These are phyloP conservation scores for Acrobasis repandana DNA, from an alignment of 2,888 invertebrate genomes.

Conservation along the genomic window DNA sequence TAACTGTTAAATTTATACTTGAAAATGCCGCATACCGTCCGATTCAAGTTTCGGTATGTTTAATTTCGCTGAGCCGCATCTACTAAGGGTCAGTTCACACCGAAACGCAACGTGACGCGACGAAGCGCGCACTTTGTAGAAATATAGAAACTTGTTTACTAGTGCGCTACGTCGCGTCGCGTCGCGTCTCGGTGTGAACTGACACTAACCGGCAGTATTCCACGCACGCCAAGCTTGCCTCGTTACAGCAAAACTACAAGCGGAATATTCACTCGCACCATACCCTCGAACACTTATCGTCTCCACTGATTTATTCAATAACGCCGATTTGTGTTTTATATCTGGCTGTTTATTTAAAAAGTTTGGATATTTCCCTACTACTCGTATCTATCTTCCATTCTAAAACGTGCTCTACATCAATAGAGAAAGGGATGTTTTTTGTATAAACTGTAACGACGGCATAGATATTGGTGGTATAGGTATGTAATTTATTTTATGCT, in stretches of 20 bases:
- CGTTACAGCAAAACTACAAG: slow-evolving; percentile 20
- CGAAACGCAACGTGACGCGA: too few relatives aligned
- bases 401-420: slow-evolving; percentile 23
- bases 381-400: background rate
- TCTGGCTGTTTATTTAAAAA: slow-evolving; percentile 38
- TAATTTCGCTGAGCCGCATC: slow-evolving; percentile 26
- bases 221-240: slow-evolving; percentile 23
- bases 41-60: slow-evolving; percentile 30
- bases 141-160: too few relatives aligned
- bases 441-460: slow-evolving; percentile 14
- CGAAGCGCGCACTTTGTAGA: too few relatives aligned
- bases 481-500: slow-evolving; percentile 37
- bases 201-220: slow-evolving; percentile 9
- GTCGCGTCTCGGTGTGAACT: too few relatives aligned
- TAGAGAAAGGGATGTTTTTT: slow-evolving; percentile 20
- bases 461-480: slow-evolving; percentile 24
- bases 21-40: slow-evolving; percentile 30
- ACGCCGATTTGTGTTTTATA: slow-evolving; percentile 40
- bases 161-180: too few relatives aligned
- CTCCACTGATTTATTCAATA: slow-evolving; percentile 39
- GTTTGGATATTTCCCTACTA: slow-evolving; percentile 27
- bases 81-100: too few relatives aligned
- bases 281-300: slow-evolving; percentile 35
- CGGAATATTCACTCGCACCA: slow-evolving; percentile 30
- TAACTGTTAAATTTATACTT: slow-evolving; percentile 33